Evolutionary conservation across 2,888 invertebrate species (phyloP).

Genomic region (Idaea aversata): DNA sequence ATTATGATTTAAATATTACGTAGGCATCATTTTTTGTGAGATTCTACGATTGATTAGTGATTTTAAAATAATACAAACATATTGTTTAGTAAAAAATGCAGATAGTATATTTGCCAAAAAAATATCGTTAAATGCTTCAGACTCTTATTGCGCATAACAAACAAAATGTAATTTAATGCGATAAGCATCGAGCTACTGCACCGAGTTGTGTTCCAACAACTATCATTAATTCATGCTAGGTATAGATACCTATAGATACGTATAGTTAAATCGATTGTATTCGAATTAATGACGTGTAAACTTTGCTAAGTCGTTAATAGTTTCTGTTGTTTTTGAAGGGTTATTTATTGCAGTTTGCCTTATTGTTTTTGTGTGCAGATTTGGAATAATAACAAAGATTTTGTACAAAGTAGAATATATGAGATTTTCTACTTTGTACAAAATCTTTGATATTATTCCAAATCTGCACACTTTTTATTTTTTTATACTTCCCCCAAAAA

Average conservation of each 20-base stretch:
- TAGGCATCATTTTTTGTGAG: no score
- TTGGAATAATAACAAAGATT: no score
- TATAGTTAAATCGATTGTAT: conserved; percentile 20
- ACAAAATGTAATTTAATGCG: not conserved
- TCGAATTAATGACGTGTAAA: conserved; percentile 51
- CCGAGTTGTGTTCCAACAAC: conserved; percentile 11
- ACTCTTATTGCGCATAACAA: not conserved
- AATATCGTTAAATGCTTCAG: not conserved
- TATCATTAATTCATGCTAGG: not conserved
- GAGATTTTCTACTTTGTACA: no score
- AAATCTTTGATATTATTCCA: no score
- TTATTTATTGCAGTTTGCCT: not conserved
- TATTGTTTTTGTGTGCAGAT: no score
- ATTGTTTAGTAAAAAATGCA: not conserved
- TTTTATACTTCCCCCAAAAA: no score
- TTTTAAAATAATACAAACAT: no score
- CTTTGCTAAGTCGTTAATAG: conserved; percentile 48
- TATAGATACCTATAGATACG: not conserved
- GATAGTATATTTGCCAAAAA: not conserved
- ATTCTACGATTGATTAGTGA: no score
- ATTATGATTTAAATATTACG: no score
- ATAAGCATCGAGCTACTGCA: not conserved
- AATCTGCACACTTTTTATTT: no score
- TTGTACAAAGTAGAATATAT: no score
- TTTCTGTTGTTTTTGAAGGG: not conserved